Base-by-base conservation (phyloP, 2,888 invertebrate species). In the Strigamia maritima region DNA sequence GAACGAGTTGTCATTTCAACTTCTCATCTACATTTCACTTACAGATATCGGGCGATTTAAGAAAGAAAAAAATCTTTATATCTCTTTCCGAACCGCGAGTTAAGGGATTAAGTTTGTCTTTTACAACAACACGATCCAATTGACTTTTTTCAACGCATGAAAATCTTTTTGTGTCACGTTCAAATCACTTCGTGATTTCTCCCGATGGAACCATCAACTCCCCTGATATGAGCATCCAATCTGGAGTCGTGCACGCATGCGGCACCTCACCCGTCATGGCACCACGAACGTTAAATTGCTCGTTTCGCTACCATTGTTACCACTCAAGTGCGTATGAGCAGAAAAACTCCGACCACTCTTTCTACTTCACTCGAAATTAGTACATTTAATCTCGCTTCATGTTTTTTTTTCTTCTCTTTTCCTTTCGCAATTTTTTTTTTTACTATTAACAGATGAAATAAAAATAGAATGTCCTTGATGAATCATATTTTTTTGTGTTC, bases 141-240 rank as follows among this genome's bases (percentile, higher is more conserved):
- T 70, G 70, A 28, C 26, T 70, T 70, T 60, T 70, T n/a, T 70
- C 28, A 28, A 16, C 70, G 26, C 28, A 26, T 26, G 70, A 70
- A 70, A 70, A 70, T 70, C 70, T 70, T 28, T 70, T 70, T 70
- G 70, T 70, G 70, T 70, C 70, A 70, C 70, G 70, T 70, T 70
- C 70, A 70, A 70, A 70, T 70, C 70, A 70, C 70, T 70, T 70
- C 70, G 70, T 28, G 70, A 70, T 70, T 70, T 28, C 70, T 70
- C 70, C 70, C 70, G 28, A 70, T 70, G 70, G 70, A 70, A 70
- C 70, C 70, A 70, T 70, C 70, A 70, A 70, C 70, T 70, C 70
- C 70, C 70, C 70, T 54, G 70, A 70, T 70, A 70, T 70, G 70
- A 70, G 70, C 28, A 70, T 70, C 70, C 70, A 70, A 70, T 70